Conservation (phyloP, 2,888 invertebrate species). For the Calephelis perditalis region DNA sequence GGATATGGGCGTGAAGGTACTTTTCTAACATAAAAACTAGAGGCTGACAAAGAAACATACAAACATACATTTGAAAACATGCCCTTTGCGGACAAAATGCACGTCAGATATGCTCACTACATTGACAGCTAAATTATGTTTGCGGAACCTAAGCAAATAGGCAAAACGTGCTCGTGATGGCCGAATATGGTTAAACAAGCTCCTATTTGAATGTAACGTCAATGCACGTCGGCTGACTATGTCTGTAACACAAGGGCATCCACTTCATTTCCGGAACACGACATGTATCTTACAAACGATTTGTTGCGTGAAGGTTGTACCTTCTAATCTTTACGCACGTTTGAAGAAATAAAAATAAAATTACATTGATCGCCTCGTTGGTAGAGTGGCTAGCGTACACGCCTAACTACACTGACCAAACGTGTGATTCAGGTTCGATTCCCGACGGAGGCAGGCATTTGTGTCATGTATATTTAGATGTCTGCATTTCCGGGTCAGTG, state of each 20-base stretch:
- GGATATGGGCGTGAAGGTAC: too few relatives aligned
- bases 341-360: neutral
- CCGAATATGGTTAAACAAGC: slow-evolving; percentile 31
- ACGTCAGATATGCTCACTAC: neutral
- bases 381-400: too few relatives aligned
- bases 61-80: too few relatives aligned
- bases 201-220: slow-evolving; percentile 41
- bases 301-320: slow-evolving; percentile 23
- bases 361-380: too few relatives aligned
- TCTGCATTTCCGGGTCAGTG: too few relatives aligned
- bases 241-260: slow-evolving; percentile 56
- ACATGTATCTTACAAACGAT: slow-evolving; percentile 38
- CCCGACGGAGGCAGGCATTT: too few relatives aligned
- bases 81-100: too few relatives aligned
- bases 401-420: too few relatives aligned
- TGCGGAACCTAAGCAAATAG: slow-evolving; percentile 25
- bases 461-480: too few relatives aligned
- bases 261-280: slow-evolving; percentile 61
- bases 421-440: too few relatives aligned
- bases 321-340: slow-evolving; percentile 24
- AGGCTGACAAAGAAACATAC: too few relatives aligned
- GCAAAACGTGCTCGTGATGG: slow-evolving; percentile 17
- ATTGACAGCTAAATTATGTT: slow-evolving; percentile 19
- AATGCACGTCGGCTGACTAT: slow-evolving; percentile 38
- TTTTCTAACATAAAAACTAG: too few relatives aligned